phyloP scores from a whole-genome alignment of 2,888 invertebrate species.

The Ormyrus pomaceus region DNA sequence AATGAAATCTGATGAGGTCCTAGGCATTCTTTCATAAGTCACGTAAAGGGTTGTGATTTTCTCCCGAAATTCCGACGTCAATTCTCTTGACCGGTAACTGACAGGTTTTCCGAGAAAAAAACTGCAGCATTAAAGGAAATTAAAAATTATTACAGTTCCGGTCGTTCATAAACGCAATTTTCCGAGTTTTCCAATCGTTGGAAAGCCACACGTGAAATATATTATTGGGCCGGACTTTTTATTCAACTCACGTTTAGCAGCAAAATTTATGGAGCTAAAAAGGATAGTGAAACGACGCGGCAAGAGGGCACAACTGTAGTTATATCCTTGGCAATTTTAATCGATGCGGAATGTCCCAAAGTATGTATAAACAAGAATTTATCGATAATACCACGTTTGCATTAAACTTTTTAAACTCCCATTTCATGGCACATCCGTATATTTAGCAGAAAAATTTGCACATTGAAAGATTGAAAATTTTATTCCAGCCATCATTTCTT shows the following conservation, averaged over 20 bases:
- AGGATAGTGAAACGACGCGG: slow-evolving; percentile 7
- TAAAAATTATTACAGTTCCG: too few relatives aligned
- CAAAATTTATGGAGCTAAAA: slow-evolving; percentile 32
- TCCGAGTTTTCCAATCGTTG: too few relatives aligned
- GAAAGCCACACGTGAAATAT: too few relatives aligned
- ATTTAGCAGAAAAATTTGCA: too few relatives aligned
- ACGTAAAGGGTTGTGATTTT: not conserved
- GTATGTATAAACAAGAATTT: slow-evolving; percentile 31
- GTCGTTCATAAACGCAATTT: too few relatives aligned
- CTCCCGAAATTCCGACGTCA: too few relatives aligned
- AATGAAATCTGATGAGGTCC: slow-evolving; percentile 25
- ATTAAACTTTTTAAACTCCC: slow-evolving; percentile 11
- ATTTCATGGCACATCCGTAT: not conserved
- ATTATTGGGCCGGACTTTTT: not conserved
- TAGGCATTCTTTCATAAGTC: not conserved
- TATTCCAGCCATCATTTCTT: too few relatives aligned
- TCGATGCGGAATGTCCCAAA: slow-evolving; percentile 34
- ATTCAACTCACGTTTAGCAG: slow-evolving; percentile 15
- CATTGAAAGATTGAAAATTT: too few relatives aligned
- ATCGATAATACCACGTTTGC: not conserved
- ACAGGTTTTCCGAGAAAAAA: too few relatives aligned
- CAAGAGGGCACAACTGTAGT: slow-evolving; percentile 18
- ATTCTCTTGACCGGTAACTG: too few relatives aligned
- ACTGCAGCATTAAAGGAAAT: too few relatives aligned
- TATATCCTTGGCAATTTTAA: slow-evolving; percentile 26